Conservation (phyloP, 2,797 vertebrate species). For the Enoplosus armatus region DNA sequence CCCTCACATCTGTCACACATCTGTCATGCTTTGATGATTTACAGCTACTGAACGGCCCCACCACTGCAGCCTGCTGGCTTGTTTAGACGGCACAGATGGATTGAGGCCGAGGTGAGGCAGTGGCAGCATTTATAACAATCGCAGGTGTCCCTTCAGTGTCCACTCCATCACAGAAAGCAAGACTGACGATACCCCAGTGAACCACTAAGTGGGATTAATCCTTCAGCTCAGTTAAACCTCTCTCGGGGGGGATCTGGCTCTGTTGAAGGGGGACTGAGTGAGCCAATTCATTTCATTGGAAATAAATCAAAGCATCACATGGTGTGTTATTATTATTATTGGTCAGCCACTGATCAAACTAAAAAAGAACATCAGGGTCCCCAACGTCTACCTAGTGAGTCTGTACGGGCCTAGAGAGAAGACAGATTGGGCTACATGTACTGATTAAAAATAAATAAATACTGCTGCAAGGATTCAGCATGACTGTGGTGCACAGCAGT, state of each 20-base stretch:
- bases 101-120: constrained; percentile 18
- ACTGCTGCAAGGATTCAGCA: constrained; percentile 21
- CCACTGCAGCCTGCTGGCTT: constrained; percentile 2
- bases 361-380: constrained; percentile 11
- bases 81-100: constrained; percentile 30
- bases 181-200: not conserved
- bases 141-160: constrained; percentile 9
- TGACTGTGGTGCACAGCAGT: constrained; percentile 29
- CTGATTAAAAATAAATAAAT: constrained; percentile 26
- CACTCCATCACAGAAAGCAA: constrained; percentile 17
- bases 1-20: constrained; percentile 73
- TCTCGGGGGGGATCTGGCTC: not conserved
- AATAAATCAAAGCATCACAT: constrained; percentile 18
- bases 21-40: constrained; percentile 48
- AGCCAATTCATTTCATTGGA: constrained; percentile 29
- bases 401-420: too few species aligned
- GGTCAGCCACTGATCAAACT: constrained; percentile 1
- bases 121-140: constrained; percentile 36
- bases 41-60: constrained; percentile 13
- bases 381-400: not conserved
- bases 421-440: too few species aligned
- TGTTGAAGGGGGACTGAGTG: not conserved
- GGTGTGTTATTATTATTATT: constrained; percentile 6
- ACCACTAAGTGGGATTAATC: constrained; percentile 27
- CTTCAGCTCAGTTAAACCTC: constrained; percentile 21